phyloP scores from a whole-genome alignment of 2,113 vertebrate genomes.

The Sylvietta virens region DNA sequence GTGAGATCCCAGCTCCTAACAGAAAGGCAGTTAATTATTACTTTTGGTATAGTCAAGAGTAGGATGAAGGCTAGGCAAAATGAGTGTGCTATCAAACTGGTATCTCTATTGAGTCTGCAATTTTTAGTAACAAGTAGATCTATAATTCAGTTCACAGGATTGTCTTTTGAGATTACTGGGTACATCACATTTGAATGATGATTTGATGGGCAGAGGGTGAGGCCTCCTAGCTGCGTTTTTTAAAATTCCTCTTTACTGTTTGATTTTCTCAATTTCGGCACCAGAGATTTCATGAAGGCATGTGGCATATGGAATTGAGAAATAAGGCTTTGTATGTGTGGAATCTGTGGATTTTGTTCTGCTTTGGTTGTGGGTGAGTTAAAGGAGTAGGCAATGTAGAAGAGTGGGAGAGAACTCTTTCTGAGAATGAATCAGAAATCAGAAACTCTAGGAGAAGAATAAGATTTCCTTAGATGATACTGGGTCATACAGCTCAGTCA shows the following conservation, averaged over 20 bases:
- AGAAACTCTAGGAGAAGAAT: background rate
- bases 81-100: background rate
- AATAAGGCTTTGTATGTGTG: background rate
- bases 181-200: background rate
- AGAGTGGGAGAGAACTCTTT: background rate
- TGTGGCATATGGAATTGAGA: background rate
- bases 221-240: background rate
- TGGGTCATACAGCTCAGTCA: background rate
- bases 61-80: background rate
- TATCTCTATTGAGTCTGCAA: background rate
- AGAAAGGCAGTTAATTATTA: conserved; percentile 3
- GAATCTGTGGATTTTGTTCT: background rate
- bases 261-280: background rate
- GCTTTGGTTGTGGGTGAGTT: background rate
- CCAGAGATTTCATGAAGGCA: background rate
- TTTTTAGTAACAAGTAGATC: background rate
- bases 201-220: background rate
- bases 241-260: background rate
- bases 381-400: background rate
- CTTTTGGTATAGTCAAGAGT: background rate
- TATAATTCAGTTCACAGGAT: background rate
- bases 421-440: background rate
- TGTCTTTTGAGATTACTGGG: background rate
- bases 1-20: background rate
- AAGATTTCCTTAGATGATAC: background rate